Base-by-base conservation (phyloP, 2,113 vertebrate genomes). In the Felis chaus region DNA sequence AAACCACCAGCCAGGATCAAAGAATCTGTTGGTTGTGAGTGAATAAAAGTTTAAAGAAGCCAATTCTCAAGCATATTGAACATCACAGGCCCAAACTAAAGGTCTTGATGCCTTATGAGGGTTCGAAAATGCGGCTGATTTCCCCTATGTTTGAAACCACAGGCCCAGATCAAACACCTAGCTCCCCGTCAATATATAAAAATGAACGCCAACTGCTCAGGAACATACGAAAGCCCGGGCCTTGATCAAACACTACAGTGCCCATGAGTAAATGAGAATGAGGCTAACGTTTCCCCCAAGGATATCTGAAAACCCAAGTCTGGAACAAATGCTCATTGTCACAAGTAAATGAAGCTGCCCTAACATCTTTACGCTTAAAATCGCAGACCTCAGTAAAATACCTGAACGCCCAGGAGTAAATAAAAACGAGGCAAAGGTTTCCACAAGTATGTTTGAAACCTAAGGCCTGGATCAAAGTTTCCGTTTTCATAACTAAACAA, bases 251-350 rank as follows among this genome's bases (percentile, higher is more conserved):
- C 73, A 29, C 55, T 12, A 13, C 10, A 3, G 71, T 10, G 53
- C 63, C 18, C 48, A 0, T 0, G 31, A 73, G 36, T 39, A 29
- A 89, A 71, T 3, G 36, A 55, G n/a, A 85, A 86, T 0, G 16
- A 65, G 88, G 27, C 84, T 71, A 19, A 29, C 39, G 15, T 31
- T 31, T 63, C 55, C 76, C 68, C 89, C 29, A 3, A 3, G 55
- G 85, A 13, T 2, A 19, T 2, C 2, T 12, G 85, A 66, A 27
- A 48, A 7, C 63, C 33, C 33, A 23, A 8, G 23, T 36, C 84
- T 66, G 27, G 80, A 63, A 23, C 45, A 7, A 14, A 33, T 7
- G 10, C 29, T 73, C 45, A 50, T 39, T 48, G 29, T 41, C 92
- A 18, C 76, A 31, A 41, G 57, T 11, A 25, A 79, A 13, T 25